Percentiles rank a stretch among this genome's conserved stretches.
These are phyloP conservation scores for Myotis findleyi DNA, from an alignment of 2,797 vertebrate species.

Conservation along the genomic window DNA sequence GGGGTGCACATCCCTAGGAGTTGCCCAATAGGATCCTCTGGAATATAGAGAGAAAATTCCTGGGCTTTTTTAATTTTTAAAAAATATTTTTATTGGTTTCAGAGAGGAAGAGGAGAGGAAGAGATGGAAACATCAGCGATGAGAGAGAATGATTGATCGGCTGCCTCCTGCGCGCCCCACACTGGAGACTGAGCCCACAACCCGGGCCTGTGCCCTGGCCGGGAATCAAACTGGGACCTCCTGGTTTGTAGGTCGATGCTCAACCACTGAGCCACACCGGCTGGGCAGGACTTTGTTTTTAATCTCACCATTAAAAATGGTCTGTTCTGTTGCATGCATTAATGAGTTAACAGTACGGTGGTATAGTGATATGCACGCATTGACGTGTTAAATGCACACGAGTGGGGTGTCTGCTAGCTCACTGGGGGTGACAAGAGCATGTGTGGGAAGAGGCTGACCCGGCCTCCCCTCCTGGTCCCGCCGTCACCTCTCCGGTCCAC, in stretches of 20 bases:
- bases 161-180: no score
- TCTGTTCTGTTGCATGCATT: not conserved
- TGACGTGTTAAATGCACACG: not conserved
- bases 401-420: not conserved
- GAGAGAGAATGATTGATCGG: no score
- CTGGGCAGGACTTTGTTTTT: no score
- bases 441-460: not conserved
- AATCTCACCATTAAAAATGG: not conserved
- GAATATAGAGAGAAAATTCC: not conserved
- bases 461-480: rapidly evolving
- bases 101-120: no score
- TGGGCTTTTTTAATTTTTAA: not conserved
- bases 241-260: no score
- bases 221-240: no score
- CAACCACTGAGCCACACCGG: no score
- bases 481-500: not conserved
- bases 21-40: not conserved
- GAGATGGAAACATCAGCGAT: no score
- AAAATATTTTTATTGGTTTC: no score
- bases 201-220: no score
- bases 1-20: no score
- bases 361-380: not conserved
- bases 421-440: not conserved
- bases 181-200: no score
- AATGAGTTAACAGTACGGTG: not conserved